These are phyloP conservation scores for Scophthalmus maximus DNA, from an alignment of 2,113 vertebrate species.

Conservation along the genomic window DNA sequence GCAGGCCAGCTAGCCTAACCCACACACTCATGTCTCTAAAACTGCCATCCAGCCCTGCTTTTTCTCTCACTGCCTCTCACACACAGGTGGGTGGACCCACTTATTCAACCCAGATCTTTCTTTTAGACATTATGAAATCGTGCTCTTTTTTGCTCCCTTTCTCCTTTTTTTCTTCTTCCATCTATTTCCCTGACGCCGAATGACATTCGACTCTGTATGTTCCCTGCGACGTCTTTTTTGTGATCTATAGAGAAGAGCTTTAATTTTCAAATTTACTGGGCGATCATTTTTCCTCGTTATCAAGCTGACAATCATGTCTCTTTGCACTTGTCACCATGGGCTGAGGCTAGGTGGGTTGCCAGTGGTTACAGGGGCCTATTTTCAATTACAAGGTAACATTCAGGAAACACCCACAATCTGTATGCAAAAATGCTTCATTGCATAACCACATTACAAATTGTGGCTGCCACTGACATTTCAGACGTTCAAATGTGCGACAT, in stretches of 20 bases:
- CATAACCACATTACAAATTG: slow-evolving; percentile 43
- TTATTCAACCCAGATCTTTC: slow-evolving; percentile 84
- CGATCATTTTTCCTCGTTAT: slow-evolving; percentile 33
- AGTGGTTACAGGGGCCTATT: slow-evolving; percentile 76
- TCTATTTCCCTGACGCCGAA: slow-evolving; percentile 52
- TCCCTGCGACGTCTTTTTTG: slow-evolving; percentile 7
- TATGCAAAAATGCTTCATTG: slow-evolving; percentile 51
- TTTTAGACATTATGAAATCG: slow-evolving; percentile 83
- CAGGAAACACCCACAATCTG: slow-evolving; percentile 78
- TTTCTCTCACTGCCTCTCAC: slow-evolving; percentile 78
- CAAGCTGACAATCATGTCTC: slow-evolving; percentile 35
- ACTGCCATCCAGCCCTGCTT: slow-evolving; percentile 75
- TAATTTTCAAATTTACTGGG: slow-evolving; percentile 31
- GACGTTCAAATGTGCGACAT: slow-evolving; percentile 27
- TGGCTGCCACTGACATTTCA: slow-evolving; percentile 53
- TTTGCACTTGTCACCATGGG: slow-evolving; percentile 45
- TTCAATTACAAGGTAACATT: slow-evolving; percentile 69
- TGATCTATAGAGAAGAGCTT: slow-evolving; percentile 9
- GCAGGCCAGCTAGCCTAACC: slow-evolving; percentile 80
- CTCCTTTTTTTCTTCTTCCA: slow-evolving; percentile 42
- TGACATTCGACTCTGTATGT: slow-evolving; percentile 48
- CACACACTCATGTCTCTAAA: slow-evolving; percentile 86
- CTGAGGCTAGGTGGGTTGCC: slow-evolving; percentile 67
- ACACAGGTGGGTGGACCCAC: slow-evolving; percentile 86
- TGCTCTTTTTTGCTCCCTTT: slow-evolving; percentile 51